Percentiles rank a stretch among this genome's conserved stretches.
Conservation (phyloP, 1,140 invertebrate genomes). For the Dendrolimus punctatus region DNA sequence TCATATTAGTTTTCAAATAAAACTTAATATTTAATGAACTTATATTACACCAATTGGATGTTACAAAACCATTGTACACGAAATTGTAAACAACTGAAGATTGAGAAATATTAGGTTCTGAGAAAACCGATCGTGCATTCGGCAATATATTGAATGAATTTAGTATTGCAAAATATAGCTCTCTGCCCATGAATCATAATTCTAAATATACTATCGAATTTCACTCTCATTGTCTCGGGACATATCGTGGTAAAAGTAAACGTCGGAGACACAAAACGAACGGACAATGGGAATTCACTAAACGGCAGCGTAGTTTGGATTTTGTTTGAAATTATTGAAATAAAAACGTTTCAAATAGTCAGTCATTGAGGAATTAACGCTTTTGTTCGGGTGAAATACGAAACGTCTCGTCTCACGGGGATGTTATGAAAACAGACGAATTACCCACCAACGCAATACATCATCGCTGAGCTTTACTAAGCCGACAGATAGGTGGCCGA, state of each 20-base stretch:
- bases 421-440: constrained; percentile 21
- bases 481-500: constrained; percentile 37
- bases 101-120: constrained; percentile 16
- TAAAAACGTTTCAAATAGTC: constrained; percentile 38
- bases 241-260: constrained; percentile 17
- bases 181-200: constrained; percentile 53
- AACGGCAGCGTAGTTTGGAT: constrained; percentile 51
- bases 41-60: constrained; percentile 39
- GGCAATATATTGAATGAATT: constrained; percentile 7
- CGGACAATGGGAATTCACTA: constrained; percentile 60
- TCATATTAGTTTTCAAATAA: not conserved
- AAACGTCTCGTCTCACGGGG: constrained; percentile 15
- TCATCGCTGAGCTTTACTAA: constrained; percentile 50
- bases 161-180: not conserved
- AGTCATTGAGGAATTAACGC: constrained; percentile 57
- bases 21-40: constrained; percentile 15
- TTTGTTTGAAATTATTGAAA: constrained; percentile 49
- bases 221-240: constrained; percentile 58
- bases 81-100: constrained; percentile 10
- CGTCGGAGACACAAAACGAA: constrained; percentile 36
- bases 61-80: constrained; percentile 25
- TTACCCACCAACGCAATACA: constrained; percentile 26
- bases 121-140: constrained; percentile 15
- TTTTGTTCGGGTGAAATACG: constrained; percentile 53
- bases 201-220: constrained; percentile 63